phyloP scores from a whole-genome alignment of 1,140 invertebrate species.

The Eciton burchellii region DNA sequence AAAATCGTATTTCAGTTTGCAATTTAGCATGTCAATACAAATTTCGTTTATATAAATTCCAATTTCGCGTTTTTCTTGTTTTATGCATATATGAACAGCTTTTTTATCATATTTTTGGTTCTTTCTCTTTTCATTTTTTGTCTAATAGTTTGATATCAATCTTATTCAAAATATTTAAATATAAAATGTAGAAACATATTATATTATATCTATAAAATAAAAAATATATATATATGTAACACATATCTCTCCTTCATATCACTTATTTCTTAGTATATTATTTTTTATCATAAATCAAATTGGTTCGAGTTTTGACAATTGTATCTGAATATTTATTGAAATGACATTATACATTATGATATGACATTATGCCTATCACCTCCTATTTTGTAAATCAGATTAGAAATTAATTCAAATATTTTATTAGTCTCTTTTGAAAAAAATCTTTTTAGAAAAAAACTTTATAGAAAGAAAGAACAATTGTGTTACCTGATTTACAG shows the following conservation, averaged over 20 bases:
- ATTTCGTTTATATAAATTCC: background rate
- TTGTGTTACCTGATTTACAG: slow-evolving; percentile 77
- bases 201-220: background rate
- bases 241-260: too few species aligned
- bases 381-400: background rate
- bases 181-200: background rate
- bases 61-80: background rate
- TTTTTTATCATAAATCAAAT: too few species aligned
- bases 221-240: too few species aligned
- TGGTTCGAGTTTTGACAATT: background rate
- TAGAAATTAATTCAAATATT: background rate
- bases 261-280: too few species aligned
- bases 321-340: background rate
- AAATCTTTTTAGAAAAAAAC: background rate
- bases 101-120: too few species aligned
- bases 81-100: too few species aligned
- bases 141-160: background rate
- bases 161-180: background rate
- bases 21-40: background rate
- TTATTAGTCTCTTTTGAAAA: background rate
- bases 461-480: background rate
- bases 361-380: background rate
- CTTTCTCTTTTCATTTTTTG: background rate
- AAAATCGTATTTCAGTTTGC: background rate
- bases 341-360: background rate